Evolutionary conservation across 2,888 invertebrate genomes (phyloP), one percentile per base, ranked within the genome.

Genomic region (Nowickia ferox): DNA sequence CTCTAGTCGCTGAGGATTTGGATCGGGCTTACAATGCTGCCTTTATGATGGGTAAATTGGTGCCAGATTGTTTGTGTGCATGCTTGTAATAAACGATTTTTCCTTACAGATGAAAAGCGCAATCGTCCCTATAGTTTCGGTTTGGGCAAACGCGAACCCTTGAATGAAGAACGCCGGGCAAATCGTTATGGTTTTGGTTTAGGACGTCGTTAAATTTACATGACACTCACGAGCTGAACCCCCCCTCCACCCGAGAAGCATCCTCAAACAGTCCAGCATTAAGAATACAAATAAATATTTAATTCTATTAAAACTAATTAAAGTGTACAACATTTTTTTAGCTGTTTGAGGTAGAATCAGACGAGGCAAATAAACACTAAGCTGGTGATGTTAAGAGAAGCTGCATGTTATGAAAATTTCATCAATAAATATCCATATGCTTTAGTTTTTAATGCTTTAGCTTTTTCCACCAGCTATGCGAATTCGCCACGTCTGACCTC

Each of bases 41-140:
- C 40, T 81, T 84, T 74, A 66, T 87, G 78, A 53, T 84, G 75
- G 86, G 86, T 86, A 51, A 63, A 78, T 66, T 38, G 22, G 1
- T 40, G 17, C 11, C 13, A 9, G 30, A 1, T 5, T 6, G 30
- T 30, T 30, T 30, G 6, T 30, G 2, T 13, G 15, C 0, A 10
- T n/a, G 9, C 4, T 51, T 72, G 8, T 10, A 22, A 55, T 46
- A 19, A 42, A 9, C 63, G 42, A 79, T 42, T 72, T 53, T 46
- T 57, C 22, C 19, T 78, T 72, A 1, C 69, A 89, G 89, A 88
- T 86, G 88, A 88, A 69, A 94, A 95, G 92, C 94, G 95, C 84
- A 94, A 94, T 61, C 94, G 94, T 10, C 95, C 94, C 0, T 96
- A 95, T 93, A 94, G 95, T 66, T 95, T 96, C 90, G 96, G 96